phyloP scores from a whole-genome alignment of 2,888 invertebrate genomes.

The Cerceris ruficornis region DNA sequence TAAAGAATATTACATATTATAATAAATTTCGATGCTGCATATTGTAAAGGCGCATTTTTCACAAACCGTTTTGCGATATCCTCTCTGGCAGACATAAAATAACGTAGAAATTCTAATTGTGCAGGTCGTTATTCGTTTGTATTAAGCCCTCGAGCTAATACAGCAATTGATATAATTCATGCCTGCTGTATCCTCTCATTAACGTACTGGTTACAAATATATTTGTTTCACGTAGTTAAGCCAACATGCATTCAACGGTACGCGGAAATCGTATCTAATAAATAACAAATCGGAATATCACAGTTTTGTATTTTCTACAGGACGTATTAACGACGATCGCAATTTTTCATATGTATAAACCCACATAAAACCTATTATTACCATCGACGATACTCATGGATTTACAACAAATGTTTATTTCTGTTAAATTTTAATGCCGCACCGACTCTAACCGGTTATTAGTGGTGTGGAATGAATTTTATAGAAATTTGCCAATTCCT shows the following conservation, averaged over 20 bases:
- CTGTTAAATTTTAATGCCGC: too few relatives aligned
- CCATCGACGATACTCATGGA: too few relatives aligned
- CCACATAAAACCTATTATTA: too few relatives aligned
- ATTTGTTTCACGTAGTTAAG: slow-evolving; percentile 21
- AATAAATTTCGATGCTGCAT: too few relatives aligned
- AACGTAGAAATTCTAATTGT: slow-evolving; percentile 45
- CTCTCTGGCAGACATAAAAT: slow-evolving; percentile 1
- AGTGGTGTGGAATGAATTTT: too few relatives aligned
- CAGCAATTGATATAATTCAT: slow-evolving; percentile 34
- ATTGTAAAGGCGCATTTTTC: too few relatives aligned
- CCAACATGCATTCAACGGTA: not conserved
- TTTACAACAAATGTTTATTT: too few relatives aligned
- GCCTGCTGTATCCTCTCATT: slow-evolving; percentile 38
- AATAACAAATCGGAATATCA: not conserved
- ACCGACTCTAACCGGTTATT: too few relatives aligned
- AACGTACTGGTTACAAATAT: slow-evolving; percentile 24
- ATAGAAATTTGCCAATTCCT: too few relatives aligned
- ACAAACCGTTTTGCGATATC: not conserved
- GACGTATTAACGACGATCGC: not conserved
- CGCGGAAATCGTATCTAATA: not conserved
- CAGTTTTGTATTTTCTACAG: not conserved
- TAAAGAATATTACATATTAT: too few relatives aligned
- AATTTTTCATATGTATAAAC: too few relatives aligned
- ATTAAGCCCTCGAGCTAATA: slow-evolving; percentile 30
- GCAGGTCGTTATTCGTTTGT: slow-evolving; percentile 33